Percentiles rank a stretch among this genome's conserved stretches.
Evolutionary conservation across 2,797 vertebrate species (phyloP).

Genomic region (Notolepis coatsorum): DNA sequence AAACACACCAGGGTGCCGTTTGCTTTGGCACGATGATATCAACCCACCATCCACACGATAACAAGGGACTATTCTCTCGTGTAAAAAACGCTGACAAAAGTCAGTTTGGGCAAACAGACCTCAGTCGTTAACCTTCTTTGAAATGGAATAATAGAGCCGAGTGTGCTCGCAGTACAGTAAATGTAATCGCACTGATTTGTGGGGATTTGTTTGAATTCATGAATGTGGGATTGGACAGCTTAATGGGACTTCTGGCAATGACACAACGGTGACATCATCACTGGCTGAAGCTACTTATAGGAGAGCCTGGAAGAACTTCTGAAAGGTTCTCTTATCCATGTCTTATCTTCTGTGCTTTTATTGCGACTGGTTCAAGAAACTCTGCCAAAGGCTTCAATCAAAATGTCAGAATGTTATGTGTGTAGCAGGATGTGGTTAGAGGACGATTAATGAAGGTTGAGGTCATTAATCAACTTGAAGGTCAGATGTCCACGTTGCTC

Average conservation of each 20-base stretch:
- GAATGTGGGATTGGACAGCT: background rate
- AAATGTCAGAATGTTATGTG: background rate
- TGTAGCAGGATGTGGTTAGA: background rate
- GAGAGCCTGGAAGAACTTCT: background rate
- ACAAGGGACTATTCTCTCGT: background rate
- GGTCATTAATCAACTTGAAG: background rate
- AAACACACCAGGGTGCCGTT: background rate
- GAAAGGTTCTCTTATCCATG: background rate
- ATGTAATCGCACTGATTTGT: too few species aligned
- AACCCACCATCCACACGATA: background rate
- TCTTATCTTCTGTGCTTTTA: background rate
- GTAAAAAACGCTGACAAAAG: background rate
- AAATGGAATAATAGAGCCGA: background rate
- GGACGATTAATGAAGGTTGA: background rate
- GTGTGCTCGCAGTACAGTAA: background rate
- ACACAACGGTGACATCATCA: background rate
- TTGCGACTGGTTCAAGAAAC: background rate
- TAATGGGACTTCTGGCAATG: background rate
- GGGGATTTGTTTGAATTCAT: background rate
- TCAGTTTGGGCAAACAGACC: background rate
- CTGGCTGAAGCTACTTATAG: background rate
- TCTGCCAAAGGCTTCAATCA: background rate
- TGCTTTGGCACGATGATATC: constrained; percentile 5
- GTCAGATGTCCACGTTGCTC: background rate
- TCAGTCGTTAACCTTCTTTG: background rate